phyloP scores from a whole-genome alignment of 2,888 invertebrate species.

The Laspeyria flexula region DNA sequence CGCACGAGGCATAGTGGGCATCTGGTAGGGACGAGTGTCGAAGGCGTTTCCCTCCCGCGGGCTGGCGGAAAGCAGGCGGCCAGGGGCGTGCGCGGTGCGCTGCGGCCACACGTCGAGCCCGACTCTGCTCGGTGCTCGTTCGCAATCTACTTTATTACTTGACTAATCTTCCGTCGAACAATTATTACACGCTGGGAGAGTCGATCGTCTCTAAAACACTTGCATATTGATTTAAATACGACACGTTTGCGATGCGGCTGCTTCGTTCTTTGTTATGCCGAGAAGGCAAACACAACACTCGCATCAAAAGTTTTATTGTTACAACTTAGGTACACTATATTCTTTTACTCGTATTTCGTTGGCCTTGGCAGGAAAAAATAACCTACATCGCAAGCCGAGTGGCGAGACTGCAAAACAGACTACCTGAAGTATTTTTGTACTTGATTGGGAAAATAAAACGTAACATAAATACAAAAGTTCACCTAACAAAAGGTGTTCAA shows the following conservation, averaged over 20 bases:
- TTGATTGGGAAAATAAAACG: constrained; percentile 15
- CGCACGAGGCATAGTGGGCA: constrained; percentile 66
- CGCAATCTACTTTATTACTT: constrained; percentile 76
- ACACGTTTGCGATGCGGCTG: constrained; percentile 43
- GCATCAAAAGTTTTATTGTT: constrained; percentile 70
- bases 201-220: constrained; percentile 55
- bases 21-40: constrained; percentile 61
- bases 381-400: constrained; percentile 50
- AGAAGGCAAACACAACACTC: constrained; percentile 49
- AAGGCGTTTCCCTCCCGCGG: constrained; percentile 83
- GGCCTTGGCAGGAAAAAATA: constrained; percentile 68
- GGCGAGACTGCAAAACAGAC: constrained; percentile 13
- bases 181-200: constrained; percentile 64
- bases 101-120: constrained; percentile 70
- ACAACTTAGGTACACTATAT: constrained; percentile 48
- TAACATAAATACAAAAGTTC: constrained; percentile 16
- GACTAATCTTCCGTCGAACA: constrained; percentile 71
- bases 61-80: constrained; percentile 66
- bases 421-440: constrained; percentile 25
- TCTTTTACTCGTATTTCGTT: constrained; percentile 57
- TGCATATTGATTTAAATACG: constrained; percentile 58
- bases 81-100: constrained; percentile 75
- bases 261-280: constrained; percentile 60
- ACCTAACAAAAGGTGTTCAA: constrained; percentile 18
- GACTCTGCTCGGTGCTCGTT: constrained; percentile 54